These are phyloP conservation scores for Trogon melanurus DNA, from an alignment of 2,113 vertebrate genomes.

Conservation along the genomic window DNA sequence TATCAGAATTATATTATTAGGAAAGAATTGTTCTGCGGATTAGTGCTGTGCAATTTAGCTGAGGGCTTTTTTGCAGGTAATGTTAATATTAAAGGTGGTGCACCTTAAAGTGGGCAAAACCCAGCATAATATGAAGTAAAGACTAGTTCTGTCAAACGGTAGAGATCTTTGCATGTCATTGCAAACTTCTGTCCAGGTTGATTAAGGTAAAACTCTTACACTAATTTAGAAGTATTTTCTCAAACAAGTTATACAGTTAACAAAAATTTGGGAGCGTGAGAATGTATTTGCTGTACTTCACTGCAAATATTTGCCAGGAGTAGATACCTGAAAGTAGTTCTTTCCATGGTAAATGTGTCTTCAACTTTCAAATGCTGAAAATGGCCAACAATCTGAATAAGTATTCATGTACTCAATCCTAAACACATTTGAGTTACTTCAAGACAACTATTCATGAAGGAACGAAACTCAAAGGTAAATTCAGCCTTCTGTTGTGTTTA, in stretches of 20 bases:
- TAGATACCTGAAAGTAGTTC: neutral
- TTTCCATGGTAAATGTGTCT: neutral
- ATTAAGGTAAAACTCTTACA: neutral
- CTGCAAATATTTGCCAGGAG: neutral
- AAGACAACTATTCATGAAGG: neutral
- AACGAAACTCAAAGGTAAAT: neutral
- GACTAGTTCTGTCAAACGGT: neutral
- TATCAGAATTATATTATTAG: neutral
- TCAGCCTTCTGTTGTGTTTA: neutral
- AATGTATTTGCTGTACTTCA: neutral
- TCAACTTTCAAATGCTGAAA: neutral
- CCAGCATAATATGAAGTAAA: neutral
- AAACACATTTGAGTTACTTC: neutral
- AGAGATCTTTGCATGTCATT: neutral
- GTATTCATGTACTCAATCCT: neutral
- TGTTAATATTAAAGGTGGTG: neutral
- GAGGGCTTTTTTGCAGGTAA: neutral
- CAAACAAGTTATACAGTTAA: neutral
- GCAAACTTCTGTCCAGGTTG: neutral
- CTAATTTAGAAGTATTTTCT: neutral
- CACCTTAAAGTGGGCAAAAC: neutral
- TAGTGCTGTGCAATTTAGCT: neutral
- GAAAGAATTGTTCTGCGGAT: neutral
- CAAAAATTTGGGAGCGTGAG: neutral
- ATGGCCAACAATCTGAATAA: neutral